Evolutionary conservation across 2,888 invertebrate genomes (phyloP).

Genomic region (Folsomia manolachei): DNA sequence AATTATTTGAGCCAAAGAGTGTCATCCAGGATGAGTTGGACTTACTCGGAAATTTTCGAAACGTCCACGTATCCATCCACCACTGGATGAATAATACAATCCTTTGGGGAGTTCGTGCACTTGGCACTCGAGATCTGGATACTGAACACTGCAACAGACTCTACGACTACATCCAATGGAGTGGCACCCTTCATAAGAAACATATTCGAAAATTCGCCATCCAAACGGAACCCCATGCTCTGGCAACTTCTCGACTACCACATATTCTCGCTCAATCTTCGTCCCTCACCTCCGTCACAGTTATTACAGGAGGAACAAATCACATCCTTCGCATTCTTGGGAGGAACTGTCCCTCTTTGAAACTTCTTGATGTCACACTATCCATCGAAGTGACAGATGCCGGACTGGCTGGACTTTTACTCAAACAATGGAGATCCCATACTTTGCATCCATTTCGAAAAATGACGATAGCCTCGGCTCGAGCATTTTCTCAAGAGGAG

Average conservation of each 20-base stretch:
- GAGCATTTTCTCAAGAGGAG: background rate
- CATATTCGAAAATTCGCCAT: background rate
- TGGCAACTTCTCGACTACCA: conserved; percentile 2
- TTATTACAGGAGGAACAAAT: conserved; percentile 32
- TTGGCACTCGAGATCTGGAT: conserved; percentile 24
- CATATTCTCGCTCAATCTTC: conserved; percentile 26
- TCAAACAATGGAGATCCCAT: conserved; percentile 6
- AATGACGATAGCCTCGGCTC: background rate
- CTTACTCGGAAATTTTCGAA: conserved; percentile 25
- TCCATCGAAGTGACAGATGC: conserved; percentile 26
- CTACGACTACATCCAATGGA: conserved; percentile 27
- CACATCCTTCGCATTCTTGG: conserved; percentile 33
- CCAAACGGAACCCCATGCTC: conserved; percentile 12
- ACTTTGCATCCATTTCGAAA: background rate
- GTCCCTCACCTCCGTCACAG: conserved; percentile 25
- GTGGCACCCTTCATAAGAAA: too few relatives aligned
- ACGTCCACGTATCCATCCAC: conserved; percentile 31
- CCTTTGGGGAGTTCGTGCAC: conserved; percentile 33
- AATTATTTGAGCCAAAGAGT: conserved; percentile 23
- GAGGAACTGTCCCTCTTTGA: conserved; percentile 28
- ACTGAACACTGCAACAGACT: conserved; percentile 25
- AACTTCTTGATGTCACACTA: conserved; percentile 25
- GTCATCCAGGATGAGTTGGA: conserved; percentile 17
- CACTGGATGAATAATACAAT: conserved; percentile 18
- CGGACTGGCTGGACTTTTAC: conserved; percentile 26